These are phyloP conservation scores for Atta colombica DNA, from an alignment of 1,140 invertebrate species.

Conservation along the genomic window DNA sequence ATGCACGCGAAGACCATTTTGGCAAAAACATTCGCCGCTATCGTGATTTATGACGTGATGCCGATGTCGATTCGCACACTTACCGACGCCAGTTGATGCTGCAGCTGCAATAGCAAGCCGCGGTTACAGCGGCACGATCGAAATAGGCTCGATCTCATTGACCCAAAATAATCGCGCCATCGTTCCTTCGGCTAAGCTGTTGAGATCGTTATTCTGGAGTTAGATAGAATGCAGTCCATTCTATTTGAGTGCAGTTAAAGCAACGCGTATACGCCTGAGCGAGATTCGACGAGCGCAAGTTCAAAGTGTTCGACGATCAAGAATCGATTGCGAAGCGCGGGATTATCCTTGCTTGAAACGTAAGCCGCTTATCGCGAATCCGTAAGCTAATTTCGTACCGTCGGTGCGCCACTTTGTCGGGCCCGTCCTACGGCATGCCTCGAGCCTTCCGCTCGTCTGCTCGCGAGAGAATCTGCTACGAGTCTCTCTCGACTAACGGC, in stretches of 20 bases:
- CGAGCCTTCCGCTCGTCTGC: slow-evolving; percentile 51
- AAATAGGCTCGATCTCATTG: slow-evolving; percentile 54
- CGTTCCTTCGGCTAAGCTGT: slow-evolving; percentile 67
- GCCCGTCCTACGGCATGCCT: slow-evolving; percentile 24
- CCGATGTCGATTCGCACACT: slow-evolving; percentile 58
- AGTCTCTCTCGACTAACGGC: slow-evolving; percentile 38
- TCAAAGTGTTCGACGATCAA: slow-evolving; percentile 68
- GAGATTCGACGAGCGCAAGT: slow-evolving; percentile 8
- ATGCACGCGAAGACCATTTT: slow-evolving; percentile 24
- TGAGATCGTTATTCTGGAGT: slow-evolving; percentile 66
- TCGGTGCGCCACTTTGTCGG: slow-evolving; percentile 71
- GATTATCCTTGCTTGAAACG: slow-evolving; percentile 75
- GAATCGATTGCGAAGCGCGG: slow-evolving; percentile 70
- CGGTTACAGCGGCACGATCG: slow-evolving; percentile 41
- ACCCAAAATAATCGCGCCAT: slow-evolving; percentile 78
- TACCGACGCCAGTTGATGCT: slow-evolving; percentile 37
- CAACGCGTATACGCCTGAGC: neutral
- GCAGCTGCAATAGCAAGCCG: slow-evolving; percentile 56
- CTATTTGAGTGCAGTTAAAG: slow-evolving; percentile 6
- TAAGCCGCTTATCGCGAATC: slow-evolving; percentile 80
- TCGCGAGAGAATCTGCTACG: slow-evolving; percentile 44
- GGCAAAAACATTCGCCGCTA: slow-evolving; percentile 68
- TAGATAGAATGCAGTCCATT: slow-evolving; percentile 13
- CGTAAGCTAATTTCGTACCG: slow-evolving; percentile 77
- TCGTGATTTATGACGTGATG: slow-evolving; percentile 70